phyloP scores from a whole-genome alignment of 2,113 vertebrate genomes.

The Sander vitreus region DNA sequence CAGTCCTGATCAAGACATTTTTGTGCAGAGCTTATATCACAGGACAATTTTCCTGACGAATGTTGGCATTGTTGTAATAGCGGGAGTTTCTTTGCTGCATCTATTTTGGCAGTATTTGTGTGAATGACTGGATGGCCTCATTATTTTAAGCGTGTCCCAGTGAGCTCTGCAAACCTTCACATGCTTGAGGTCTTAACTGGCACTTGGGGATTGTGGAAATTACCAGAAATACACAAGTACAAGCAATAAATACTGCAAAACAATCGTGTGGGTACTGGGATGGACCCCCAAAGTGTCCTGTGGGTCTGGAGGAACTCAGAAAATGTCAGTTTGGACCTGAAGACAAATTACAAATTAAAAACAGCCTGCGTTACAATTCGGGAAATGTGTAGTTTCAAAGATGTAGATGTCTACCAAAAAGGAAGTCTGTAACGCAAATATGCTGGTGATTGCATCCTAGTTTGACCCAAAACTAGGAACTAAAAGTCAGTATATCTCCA shows the following conservation, averaged over 20 bases:
- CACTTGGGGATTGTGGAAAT: background rate
- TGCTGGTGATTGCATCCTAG: background rate
- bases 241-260: too few species aligned
- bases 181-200: background rate
- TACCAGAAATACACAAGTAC: background rate
- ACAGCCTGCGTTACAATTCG: background rate
- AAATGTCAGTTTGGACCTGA: background rate
- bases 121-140: background rate
- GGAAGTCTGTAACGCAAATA: background rate
- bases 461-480: background rate
- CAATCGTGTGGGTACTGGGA: background rate
- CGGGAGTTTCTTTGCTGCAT: background rate
- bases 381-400: background rate
- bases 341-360: background rate
- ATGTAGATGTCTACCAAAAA: background rate
- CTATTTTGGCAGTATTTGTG: background rate
- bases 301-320: background rate
- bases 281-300: background rate
- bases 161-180: background rate
- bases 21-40: background rate
- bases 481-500: background rate
- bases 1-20: too few species aligned
- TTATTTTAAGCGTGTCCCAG: background rate
- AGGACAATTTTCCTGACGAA: background rate
- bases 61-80: background rate